Evolutionary conservation across 2,113 vertebrate species (phyloP), one percentile per base, ranked within the genome.

Genomic region (Hippocampus comes): DNA sequence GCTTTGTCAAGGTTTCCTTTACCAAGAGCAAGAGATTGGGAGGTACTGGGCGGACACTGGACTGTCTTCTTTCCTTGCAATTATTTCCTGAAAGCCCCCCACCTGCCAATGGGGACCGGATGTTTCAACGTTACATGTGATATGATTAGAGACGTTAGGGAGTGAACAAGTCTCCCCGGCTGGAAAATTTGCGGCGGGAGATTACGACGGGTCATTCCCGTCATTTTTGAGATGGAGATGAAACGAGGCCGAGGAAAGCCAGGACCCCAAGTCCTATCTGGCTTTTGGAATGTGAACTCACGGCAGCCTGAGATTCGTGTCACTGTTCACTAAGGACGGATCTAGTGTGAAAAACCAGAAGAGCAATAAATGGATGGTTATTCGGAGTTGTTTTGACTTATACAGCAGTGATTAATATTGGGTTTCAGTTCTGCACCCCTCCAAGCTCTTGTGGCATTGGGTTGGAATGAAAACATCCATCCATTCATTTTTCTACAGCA

Each of bases 21-120:
- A 82, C 74, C 80, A 83, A 75, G 77, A 70, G 72, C 27, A 48
- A 74, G 65, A 68, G 71, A 81, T 80, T 68, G 69, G 60, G 76
- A 71, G 78, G 75, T 83, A 86, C 88, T 78, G 77, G 72, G 76
- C 84, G 60, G 76, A 80, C 48, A 78, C 82, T 82, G 79, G 75
- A 78, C 71, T 75, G 73, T 76, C 75, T 80, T 84, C 75, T 57
- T 60, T 83, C 46, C 80, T 66, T 67, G 73, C 82, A 80, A 74
- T 80, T 76, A 76, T 79, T 76, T 78, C 68, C 73, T 15, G 21
- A 14, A 46, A 46, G 21, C 12, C 41, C 25, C 63, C 63, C 63
- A 25, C 63, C 41, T n/a, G 59, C 72, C 73, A 48, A 34, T 25
- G 74, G 78, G 68, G 41, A 23, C 72, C 74, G 53, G 68, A 74